Percentiles rank a stretch among this genome's conserved stretches.
These are phyloP conservation scores for Gasteruption jaculator DNA, from an alignment of 2,888 invertebrate genomes.

Conservation along the genomic window DNA sequence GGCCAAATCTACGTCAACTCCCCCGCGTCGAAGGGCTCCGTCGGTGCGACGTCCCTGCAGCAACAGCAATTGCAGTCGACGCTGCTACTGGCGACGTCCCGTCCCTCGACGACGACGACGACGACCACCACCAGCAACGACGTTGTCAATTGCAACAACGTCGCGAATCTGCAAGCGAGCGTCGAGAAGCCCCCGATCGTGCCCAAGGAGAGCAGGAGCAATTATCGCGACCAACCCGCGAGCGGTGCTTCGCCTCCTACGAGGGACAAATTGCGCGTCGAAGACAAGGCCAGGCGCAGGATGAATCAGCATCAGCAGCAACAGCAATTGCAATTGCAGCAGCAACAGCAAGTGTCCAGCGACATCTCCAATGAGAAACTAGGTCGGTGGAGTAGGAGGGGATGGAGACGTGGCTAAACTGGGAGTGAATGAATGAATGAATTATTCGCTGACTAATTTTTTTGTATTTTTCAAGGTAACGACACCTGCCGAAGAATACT, in stretches of 20 bases:
- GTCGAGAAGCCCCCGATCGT: slow-evolving; percentile 42
- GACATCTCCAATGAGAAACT: slow-evolving; percentile 40
- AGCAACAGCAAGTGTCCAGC: slow-evolving; percentile 23
- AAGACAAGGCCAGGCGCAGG: slow-evolving; percentile 64
- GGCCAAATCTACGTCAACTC: no score
- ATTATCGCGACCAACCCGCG: slow-evolving; percentile 66
- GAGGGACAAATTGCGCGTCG: slow-evolving; percentile 71
- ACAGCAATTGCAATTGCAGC: slow-evolving; percentile 20
- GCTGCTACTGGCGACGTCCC: no score
- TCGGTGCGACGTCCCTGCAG: no score
- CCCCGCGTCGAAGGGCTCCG: neutral
- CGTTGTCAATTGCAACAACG: slow-evolving; percentile 19
- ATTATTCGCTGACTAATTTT: slow-evolving; percentile 4
- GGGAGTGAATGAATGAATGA: neutral
- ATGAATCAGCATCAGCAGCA: slow-evolving; percentile 40
- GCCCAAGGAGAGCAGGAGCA: slow-evolving; percentile 35
- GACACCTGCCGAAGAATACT: slow-evolving; percentile 53
- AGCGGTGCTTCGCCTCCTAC: slow-evolving; percentile 78
- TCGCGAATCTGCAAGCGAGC: slow-evolving; percentile 23
- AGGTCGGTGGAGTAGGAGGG: no score
- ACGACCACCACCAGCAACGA: slow-evolving; percentile 17
- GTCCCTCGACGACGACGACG: slow-evolving; percentile 20
- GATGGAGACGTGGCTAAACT: no score
- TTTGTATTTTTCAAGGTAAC: slow-evolving; percentile 33
- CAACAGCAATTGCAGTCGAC: no score